Evolutionary conservation across 2,797 vertebrate genomes (phyloP).

Genomic region (Thamnophis elegans): DNA sequence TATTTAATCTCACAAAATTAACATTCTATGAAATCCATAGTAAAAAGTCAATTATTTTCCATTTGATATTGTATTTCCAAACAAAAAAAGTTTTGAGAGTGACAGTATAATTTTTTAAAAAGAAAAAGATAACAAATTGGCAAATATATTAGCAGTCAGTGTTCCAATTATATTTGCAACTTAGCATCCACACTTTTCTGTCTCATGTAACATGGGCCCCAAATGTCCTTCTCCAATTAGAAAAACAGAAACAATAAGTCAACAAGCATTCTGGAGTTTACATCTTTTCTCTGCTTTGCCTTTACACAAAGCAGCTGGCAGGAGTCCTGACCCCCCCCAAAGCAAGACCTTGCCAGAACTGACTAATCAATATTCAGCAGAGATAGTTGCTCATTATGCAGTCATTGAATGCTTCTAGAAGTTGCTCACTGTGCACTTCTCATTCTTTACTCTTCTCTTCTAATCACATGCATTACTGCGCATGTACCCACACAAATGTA

Average conservation of each 20-base stretch:
- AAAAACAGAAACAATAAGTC: conserved; percentile 25
- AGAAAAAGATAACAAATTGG: not conserved
- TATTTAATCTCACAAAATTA: not conserved
- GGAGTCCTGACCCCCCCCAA: conserved; percentile 30
- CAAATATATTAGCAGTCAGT: not conserved
- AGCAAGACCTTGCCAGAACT: conserved; percentile 42
- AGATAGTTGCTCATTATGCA: conserved; percentile 31
- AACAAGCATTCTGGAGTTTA: conserved; percentile 52
- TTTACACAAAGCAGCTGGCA: conserved; percentile 59
- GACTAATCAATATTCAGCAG: conserved; percentile 65
- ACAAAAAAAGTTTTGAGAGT: not conserved
- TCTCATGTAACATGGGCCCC: not conserved
- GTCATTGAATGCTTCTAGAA: conserved; percentile 57
- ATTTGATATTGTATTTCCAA: not conserved
- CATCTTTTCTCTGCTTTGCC: conserved; percentile 58
- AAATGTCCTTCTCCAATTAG: conserved; percentile 48
- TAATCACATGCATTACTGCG: not conserved
- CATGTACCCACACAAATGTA: not conserved
- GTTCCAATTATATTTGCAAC: not conserved
- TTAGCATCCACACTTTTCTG: not conserved
- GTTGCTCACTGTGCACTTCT: conserved; percentile 33
- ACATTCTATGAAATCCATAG: not conserved
- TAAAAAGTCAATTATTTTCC: not conserved
- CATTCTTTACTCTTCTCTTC: conserved; percentile 35
- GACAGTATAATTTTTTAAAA: not conserved